phyloP scores from a whole-genome alignment of 2,797 vertebrate genomes.

The Novumbra hubbsi region DNA sequence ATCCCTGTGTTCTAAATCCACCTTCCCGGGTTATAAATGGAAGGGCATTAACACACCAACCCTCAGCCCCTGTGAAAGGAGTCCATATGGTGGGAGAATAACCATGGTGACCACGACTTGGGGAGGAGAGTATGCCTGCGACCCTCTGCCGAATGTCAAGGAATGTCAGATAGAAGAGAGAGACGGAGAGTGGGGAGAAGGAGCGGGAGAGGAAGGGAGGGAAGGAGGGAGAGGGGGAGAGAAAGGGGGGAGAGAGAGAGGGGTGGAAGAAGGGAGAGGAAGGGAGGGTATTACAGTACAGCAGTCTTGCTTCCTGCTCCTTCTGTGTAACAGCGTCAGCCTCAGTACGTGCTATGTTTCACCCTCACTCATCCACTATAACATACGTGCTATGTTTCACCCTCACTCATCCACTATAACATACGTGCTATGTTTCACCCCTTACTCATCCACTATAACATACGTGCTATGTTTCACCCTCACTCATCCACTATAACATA shows the following conservation, averaged over 20 bases:
- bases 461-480: too few relatives aligned
- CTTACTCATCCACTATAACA: too few relatives aligned
- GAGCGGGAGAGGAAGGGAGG: not conserved
- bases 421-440: too few relatives aligned
- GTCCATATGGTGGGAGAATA: conserved; percentile 62
- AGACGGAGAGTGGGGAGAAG: conserved; percentile 10
- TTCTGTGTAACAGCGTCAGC: conserved; percentile 56
- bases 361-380: too few relatives aligned
- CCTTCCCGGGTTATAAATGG: conserved; percentile 40
- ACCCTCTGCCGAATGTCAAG: conserved; percentile 64
- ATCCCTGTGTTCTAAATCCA: conserved; percentile 19
- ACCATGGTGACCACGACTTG: conserved; percentile 54
- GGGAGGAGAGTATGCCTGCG: conserved; percentile 55
- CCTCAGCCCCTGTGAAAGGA: conserved; percentile 27
- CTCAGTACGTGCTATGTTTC: not conserved
- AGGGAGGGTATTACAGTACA: conserved; percentile 38
- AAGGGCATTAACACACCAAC: conserved; percentile 37
- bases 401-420: too few relatives aligned
- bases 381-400: too few relatives aligned
- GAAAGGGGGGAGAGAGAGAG: not conserved
- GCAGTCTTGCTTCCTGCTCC: conserved; percentile 43
- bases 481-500: too few relatives aligned
- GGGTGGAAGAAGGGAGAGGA: not conserved
- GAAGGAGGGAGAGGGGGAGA: not conserved
- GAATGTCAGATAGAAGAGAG: conserved; percentile 54